Conservation (phyloP, 2,113 vertebrate species). For the Chloebia gouldiae region DNA sequence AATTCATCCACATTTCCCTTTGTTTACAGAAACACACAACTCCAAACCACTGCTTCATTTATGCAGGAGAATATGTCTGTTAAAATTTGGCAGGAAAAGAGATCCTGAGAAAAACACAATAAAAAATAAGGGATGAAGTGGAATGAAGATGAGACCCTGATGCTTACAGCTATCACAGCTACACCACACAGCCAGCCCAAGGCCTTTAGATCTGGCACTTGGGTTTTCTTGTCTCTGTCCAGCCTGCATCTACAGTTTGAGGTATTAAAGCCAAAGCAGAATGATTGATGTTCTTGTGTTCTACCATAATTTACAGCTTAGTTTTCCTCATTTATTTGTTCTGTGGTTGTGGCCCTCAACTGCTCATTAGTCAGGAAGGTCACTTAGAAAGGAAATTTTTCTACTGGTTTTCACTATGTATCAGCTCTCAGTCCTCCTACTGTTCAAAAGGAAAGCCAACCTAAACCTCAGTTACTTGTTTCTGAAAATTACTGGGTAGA, state of each 20-base stretch:
- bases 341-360: conserved; percentile 42
- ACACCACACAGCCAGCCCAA: not conserved
- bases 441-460: not conserved
- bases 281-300: conserved; percentile 33
- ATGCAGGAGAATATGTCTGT: not conserved
- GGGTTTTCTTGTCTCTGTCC: not conserved
- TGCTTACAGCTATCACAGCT: not conserved
- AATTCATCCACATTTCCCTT: not conserved
- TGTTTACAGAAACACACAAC: not conserved
- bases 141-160: not conserved
- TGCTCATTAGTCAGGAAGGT: conserved; percentile 66
- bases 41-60: not conserved
- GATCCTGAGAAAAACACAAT: not conserved
- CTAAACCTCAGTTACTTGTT: not conserved
- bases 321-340: conserved; percentile 64
- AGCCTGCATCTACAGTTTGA: not conserved
- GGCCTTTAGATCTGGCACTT: not conserved
- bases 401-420: not conserved
- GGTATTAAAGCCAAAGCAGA: not conserved
- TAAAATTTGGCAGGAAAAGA: not conserved
- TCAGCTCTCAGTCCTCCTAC: not conserved
- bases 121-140: not conserved
- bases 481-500: not conserved
- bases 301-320: conserved; percentile 18
- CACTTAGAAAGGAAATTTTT: conserved; percentile 49